phyloP scores from a whole-genome alignment of 2,113 vertebrate species.

The Rhipidura dahli region DNA sequence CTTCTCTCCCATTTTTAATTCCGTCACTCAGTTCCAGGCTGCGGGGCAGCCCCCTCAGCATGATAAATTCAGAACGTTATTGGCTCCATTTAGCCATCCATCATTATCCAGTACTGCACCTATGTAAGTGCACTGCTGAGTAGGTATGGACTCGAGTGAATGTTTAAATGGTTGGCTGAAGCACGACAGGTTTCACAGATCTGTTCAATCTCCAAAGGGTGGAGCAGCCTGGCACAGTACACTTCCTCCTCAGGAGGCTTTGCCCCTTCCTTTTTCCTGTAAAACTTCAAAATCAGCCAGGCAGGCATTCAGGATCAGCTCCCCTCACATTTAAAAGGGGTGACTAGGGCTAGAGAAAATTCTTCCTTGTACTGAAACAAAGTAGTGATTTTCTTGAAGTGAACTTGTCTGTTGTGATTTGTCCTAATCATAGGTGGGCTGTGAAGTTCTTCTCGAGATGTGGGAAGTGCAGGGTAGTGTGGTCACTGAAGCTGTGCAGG shows the following conservation, averaged over 20 bases:
- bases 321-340: neutral
- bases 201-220: neutral
- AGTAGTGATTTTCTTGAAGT: neutral
- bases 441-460: neutral
- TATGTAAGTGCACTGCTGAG: neutral
- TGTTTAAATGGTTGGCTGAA: neutral
- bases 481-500: neutral
- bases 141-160: neutral
- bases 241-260: neutral
- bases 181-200: neutral
- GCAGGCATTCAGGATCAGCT: neutral
- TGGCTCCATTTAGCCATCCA: conserved; percentile 27
- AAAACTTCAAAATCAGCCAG: neutral
- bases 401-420: neutral
- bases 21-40: conserved; percentile 15
- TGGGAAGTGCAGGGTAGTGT: neutral
- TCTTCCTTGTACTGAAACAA: neutral
- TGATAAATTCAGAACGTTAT: conserved; percentile 42
- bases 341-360: neutral
- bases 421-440: neutral
- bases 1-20: conserved; percentile 62
- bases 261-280: neutral
- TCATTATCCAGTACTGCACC: neutral
- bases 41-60: neutral
- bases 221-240: neutral